These are phyloP conservation scores for Caracal caracal DNA, from an alignment of 2,113 vertebrate genomes.

Conservation along the genomic window DNA sequence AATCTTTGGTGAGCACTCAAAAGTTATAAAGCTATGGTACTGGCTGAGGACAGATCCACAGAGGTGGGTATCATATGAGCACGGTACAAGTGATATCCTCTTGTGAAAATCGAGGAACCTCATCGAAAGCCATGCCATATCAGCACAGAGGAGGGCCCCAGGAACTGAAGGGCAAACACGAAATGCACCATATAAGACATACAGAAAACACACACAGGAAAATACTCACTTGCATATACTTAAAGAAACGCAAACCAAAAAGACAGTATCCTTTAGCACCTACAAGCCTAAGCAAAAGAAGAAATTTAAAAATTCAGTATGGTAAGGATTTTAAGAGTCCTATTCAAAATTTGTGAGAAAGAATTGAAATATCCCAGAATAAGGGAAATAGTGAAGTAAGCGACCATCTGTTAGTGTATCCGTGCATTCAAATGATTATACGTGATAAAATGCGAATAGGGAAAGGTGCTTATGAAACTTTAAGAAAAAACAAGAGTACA, in stretches of 20 bases:
- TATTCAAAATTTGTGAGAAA: background rate
- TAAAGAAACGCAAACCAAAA: background rate
- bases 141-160: background rate
- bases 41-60: background rate
- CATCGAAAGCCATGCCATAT: background rate
- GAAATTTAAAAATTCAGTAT: slow-evolving; percentile 6
- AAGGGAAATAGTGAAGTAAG: background rate
- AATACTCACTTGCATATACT: background rate
- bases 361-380: background rate
- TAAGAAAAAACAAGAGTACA: background rate
- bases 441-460: background rate
- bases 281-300: background rate
- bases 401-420: background rate
- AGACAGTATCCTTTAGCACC: background rate
- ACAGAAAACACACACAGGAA: background rate
- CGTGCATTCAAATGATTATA: background rate
- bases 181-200: background rate
- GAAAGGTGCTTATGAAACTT: background rate
- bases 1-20: background rate
- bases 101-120: background rate
- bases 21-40: background rate
- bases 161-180: background rate
- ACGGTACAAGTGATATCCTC: background rate
- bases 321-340: background rate
- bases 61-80: background rate